Base-by-base conservation (phyloP, 2,888 invertebrate genomes). In the Athalia cordata region DNA sequence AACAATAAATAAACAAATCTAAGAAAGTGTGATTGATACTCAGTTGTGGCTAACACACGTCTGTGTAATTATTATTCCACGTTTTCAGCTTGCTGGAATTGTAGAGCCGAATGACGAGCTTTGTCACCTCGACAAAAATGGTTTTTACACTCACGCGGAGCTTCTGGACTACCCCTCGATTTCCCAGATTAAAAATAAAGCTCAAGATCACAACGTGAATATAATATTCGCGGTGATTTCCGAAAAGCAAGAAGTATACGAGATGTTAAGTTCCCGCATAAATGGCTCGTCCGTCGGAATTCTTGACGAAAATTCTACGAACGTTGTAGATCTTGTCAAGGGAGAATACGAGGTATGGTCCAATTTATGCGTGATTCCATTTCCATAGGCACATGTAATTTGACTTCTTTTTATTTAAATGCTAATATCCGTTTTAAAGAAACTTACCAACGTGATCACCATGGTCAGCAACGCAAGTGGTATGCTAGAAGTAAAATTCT, bases 111-210 rank as follows among this genome's bases (percentile, higher is more conserved):
- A 95, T 83, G 95, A 96, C 85, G 95, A 94, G 0, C 86, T 91
- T 80, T 96, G 96, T 83, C 93, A 96, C 84, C 91, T 94, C 83
- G 88, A 92, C 81, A 74, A 88, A 55, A 83, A 91, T 6, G 90
- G 93, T 43, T 89, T 91, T 77, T 95, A 95, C 87, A 92, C 92
- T 5, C 92, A 93, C 81, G 91, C 91, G 45, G 87, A 92, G 9
- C 87, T 90, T 68, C 93, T 93, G 91, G 97, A 97, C 89, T 97
- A 97, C 88, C 97, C 97, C 0, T 96, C 96, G 0, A 92, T 96
- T 62, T 93, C 95, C 52, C 92, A 93, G 84, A 92, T 95, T 50
- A 93, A 93, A 82, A 91, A 91, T 84, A 89, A 92, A 55, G 94
- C 95, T 0, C 92, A 91, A 55, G 92, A 95, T 83, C 92, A 95